A percentile compares a stretch with the other conserved stretches of the same genome.
Evolutionary conservation across 2,797 vertebrate genomes (phyloP).

Genomic region (Chaenodraco wilsoni): DNA sequence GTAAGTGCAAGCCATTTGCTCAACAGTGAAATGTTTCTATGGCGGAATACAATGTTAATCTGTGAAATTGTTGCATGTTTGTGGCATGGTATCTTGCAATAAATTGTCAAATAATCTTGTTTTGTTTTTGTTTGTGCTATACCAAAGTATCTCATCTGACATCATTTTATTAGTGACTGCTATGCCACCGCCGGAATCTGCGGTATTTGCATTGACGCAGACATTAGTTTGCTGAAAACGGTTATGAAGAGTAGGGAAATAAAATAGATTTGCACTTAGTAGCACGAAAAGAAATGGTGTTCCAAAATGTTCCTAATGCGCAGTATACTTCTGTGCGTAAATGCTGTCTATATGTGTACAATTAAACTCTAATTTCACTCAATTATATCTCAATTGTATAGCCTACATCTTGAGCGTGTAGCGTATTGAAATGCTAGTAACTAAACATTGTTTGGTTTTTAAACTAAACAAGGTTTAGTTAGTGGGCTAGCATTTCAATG

Average conservation of each 20-base stretch:
- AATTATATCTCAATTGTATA: neutral
- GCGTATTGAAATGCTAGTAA: neutral
- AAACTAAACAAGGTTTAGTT: neutral
- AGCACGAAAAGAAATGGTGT: neutral
- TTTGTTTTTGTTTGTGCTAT: slow-evolving; percentile 34
- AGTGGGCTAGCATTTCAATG: neutral
- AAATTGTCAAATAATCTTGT: slow-evolving; percentile 83
- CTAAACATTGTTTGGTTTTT: neutral
- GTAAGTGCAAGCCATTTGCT: slow-evolving; percentile 57
- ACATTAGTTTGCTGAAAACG: neutral
- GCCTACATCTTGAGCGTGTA: neutral
- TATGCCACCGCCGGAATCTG: neutral
- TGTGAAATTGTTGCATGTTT: slow-evolving; percentile 95
- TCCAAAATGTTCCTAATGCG: neutral
- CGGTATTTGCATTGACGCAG: neutral
- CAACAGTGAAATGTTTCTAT: slow-evolving; percentile 82
- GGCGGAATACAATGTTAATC: slow-evolving; percentile 86
- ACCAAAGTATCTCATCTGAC: neutral
- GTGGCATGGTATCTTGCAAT: slow-evolving; percentile 98
- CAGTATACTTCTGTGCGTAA: neutral
- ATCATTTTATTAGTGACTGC: neutral
- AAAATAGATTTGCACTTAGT: neutral
- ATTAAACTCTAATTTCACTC: neutral
- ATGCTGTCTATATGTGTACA: no score
- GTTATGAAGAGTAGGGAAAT: neutral